Conservation (phyloP, 2,113 vertebrate species). For the Leptocoma aspasia region DNA sequence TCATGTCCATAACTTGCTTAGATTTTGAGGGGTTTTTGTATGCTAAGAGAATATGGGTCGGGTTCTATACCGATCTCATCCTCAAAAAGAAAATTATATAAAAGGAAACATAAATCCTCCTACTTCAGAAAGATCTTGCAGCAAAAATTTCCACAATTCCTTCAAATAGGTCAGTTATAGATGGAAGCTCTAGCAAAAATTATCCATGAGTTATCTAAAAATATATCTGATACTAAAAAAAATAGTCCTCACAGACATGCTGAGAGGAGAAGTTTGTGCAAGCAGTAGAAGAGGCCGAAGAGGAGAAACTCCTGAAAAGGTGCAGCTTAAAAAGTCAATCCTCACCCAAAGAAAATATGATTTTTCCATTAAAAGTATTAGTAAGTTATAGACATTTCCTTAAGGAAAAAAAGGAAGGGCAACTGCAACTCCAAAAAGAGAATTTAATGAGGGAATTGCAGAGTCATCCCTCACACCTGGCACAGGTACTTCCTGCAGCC, state of each 20-base stretch:
- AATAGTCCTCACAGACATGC: background rate
- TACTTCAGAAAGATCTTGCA: background rate
- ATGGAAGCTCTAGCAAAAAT: constrained; percentile 9
- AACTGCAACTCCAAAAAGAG: background rate
- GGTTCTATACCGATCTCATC: background rate
- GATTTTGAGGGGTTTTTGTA: background rate
- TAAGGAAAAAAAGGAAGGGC: background rate
- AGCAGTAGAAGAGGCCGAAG: background rate
- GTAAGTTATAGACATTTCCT: background rate
- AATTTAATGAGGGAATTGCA: background rate
- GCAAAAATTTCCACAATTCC: background rate
- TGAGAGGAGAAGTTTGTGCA: background rate
- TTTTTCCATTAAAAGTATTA: background rate
- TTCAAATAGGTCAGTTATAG: constrained; percentile 43
- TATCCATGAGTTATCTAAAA: constrained; percentile 23
- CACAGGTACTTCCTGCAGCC: background rate
- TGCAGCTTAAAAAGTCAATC: background rate
- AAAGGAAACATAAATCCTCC: background rate
- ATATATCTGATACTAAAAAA: background rate
- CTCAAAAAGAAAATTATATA: background rate
- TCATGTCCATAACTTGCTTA: background rate
- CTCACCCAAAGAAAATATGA: background rate
- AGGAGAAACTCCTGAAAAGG: background rate
- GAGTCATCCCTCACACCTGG: background rate
- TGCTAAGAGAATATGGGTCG: background rate